These are phyloP conservation scores for Plecturocebus donacophilus DNA, from an alignment of 2,113 vertebrate species.

Conservation along the genomic window DNA sequence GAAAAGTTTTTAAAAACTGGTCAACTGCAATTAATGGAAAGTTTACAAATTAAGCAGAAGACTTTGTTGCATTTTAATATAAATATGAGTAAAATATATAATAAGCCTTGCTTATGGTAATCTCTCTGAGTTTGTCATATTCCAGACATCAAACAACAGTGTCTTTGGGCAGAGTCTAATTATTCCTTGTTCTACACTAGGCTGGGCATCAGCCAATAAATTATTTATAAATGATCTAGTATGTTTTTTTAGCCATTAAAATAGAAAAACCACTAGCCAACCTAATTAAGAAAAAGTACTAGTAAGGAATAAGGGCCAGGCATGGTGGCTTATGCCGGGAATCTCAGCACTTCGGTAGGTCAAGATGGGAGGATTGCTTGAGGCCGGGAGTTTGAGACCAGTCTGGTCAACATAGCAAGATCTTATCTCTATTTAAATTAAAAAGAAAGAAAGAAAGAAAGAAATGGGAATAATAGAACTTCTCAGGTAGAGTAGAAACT, in stretches of 20 bases:
- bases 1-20: background rate
- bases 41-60: background rate
- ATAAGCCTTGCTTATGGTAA: background rate
- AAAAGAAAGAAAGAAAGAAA: background rate
- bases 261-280: background rate
- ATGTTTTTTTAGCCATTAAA: constrained; percentile 8
- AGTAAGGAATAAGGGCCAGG: background rate
- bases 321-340: too few relatives aligned
- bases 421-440: too few relatives aligned
- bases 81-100: background rate
- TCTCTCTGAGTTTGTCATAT: background rate
- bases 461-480: background rate
- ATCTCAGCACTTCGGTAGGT: too few relatives aligned
- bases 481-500: background rate
- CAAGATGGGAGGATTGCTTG: too few relatives aligned
- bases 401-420: too few relatives aligned
- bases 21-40: background rate
- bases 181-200: background rate
- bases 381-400: too few relatives aligned
- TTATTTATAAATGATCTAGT: constrained; percentile 10
- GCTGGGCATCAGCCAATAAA: background rate
- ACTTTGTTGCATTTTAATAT: background rate
- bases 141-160: background rate
- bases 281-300: background rate
- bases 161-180: background rate